Conservation (phyloP, 2,113 vertebrate species). For the Phylloscopus whistleri region DNA sequence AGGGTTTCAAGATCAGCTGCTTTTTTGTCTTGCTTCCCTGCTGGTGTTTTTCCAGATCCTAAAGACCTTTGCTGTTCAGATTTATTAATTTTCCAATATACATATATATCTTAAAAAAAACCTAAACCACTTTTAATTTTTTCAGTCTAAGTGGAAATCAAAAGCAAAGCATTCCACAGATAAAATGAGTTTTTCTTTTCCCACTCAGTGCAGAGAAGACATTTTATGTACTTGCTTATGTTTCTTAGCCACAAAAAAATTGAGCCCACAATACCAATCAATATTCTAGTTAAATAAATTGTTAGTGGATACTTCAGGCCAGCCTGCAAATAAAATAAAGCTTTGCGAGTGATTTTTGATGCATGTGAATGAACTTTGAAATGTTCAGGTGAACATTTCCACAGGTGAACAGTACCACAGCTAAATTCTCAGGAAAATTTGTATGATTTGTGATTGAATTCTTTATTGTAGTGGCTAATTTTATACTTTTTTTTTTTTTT, state of each 20-base stretch:
- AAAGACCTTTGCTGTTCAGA: neutral
- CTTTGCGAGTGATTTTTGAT: neutral
- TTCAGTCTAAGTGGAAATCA: neutral
- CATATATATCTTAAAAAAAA: neutral
- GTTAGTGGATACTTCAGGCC: neutral
- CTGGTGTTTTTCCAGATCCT: neutral
- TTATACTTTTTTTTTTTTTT: neutral
- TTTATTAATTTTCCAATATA: neutral
- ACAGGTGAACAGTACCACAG: neutral
- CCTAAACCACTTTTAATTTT: neutral
- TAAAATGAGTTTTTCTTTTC: neutral
- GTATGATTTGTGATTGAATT: neutral
- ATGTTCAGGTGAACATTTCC: neutral
- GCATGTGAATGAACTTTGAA: neutral
- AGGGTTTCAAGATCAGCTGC: neutral
- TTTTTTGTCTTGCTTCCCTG: neutral
- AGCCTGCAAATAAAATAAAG: neutral
- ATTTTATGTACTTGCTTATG: neutral
- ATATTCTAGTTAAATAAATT: neutral
- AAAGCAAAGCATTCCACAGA: neutral
- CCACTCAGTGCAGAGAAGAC: fast-evolving
- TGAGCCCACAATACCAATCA: neutral
- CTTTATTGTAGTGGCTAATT: neutral
- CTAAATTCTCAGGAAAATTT: neutral
- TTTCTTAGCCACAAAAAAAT: neutral